A percentile compares a stretch with the other conserved stretches of the same genome.
Evolutionary conservation across 2,113 vertebrate genomes (phyloP).

Genomic region (Rutilus rutilus): DNA sequence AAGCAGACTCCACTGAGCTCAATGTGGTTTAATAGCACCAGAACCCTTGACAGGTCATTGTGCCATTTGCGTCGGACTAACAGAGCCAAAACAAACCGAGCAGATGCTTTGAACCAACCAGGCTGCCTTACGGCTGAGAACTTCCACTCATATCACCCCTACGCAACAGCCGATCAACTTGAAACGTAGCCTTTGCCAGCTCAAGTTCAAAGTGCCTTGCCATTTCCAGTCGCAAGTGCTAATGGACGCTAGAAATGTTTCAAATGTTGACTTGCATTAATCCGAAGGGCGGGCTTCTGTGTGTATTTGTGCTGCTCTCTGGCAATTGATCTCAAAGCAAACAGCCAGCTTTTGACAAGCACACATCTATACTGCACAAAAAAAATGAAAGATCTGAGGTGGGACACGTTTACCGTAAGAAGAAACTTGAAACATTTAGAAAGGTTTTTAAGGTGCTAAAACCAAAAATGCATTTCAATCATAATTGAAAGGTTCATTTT

Average conservation of each 20-base stretch:
- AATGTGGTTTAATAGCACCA: slow-evolving; percentile 60
- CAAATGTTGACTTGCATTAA: slow-evolving; percentile 59
- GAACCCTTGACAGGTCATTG: slow-evolving; percentile 44
- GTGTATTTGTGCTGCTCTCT: slow-evolving; percentile 55
- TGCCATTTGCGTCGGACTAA: slow-evolving; percentile 60
- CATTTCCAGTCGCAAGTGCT: slow-evolving; percentile 36
- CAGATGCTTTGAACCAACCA: slow-evolving; percentile 7
- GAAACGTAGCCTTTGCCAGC: neutral
- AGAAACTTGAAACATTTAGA: slow-evolving; percentile 52
- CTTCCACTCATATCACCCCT: neutral
- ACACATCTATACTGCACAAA: slow-evolving; percentile 45
- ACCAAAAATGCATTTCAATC: slow-evolving; percentile 7
- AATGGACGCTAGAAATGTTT: slow-evolving; percentile 53
- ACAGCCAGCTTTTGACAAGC: slow-evolving; percentile 40
- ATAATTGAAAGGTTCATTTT: slow-evolving; percentile 20
- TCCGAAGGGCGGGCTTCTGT: slow-evolving; percentile 3
- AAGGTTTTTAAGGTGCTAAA: slow-evolving; percentile 4
- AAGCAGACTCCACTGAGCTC: slow-evolving; percentile 67
- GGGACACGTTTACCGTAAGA: slow-evolving; percentile 15
- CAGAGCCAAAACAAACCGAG: slow-evolving; percentile 41
- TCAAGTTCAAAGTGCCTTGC: slow-evolving; percentile 33
- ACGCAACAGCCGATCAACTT: neutral
- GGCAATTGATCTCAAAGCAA: slow-evolving; percentile 33
- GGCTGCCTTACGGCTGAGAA: neutral
- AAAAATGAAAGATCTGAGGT: neutral